Evolutionary conservation across 1,140 invertebrate genomes (phyloP).

Genomic region (Zaprionus inermis): DNA sequence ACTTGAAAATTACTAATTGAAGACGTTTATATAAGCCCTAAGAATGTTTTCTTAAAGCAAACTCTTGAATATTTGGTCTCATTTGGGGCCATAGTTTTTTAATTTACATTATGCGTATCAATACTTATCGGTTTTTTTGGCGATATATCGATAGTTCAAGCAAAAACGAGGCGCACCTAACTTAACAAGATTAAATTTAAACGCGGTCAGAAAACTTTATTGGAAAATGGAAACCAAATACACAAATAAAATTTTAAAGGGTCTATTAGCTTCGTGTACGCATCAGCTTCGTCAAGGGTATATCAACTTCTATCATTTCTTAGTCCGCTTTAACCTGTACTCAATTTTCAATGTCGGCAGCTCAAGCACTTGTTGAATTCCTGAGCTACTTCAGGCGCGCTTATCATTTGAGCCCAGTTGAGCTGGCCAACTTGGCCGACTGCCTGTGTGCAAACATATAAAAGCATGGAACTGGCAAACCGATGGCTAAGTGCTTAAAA

Average conservation of each 20-base stretch:
- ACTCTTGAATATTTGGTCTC: not conserved
- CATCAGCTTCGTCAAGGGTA: too few species aligned
- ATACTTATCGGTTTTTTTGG: not conserved
- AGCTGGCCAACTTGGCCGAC: constrained; percentile 2
- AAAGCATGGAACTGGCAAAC: constrained; percentile 24
- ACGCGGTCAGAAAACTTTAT: not conserved
- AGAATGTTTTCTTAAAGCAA: not conserved
- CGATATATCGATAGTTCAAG: not conserved
- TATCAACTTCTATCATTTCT: not conserved
- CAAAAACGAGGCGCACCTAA: not conserved
- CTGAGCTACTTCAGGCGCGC: constrained; percentile 26
- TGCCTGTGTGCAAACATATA: constrained; percentile 39
- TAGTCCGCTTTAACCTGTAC: not conserved
- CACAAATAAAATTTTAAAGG: not conserved
- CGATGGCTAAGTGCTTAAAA: constrained; percentile 33
- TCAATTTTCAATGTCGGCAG: constrained; percentile 1
- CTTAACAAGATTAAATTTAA: not conserved
- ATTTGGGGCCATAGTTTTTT: too few species aligned
- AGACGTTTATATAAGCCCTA: not conserved
- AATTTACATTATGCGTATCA: not conserved
- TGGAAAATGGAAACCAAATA: not conserved
- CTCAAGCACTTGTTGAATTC: constrained; percentile 40
- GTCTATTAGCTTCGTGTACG: not conserved
- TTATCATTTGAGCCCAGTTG: constrained; percentile 55
- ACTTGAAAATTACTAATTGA: not conserved